phyloP scores from a whole-genome alignment of 1,140 invertebrate species.

The Eulimnadia texana region DNA sequence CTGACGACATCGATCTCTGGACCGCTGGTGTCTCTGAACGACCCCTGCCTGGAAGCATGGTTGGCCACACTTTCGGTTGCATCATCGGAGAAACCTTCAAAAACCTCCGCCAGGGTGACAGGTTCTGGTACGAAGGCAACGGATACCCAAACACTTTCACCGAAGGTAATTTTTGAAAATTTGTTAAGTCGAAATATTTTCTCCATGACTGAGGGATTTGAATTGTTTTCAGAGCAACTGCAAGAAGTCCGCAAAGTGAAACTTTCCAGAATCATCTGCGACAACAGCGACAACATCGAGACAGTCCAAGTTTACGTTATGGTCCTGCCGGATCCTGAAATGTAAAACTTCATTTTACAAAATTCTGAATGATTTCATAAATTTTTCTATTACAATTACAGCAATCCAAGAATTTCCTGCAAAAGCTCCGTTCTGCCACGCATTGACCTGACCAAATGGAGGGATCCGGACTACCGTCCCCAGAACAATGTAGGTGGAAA shows the following conservation, averaged over 20 bases:
- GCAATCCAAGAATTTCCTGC: constrained; percentile 77
- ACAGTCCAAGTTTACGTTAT: constrained; percentile 26
- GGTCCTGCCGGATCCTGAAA: constrained; percentile 23
- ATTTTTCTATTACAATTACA: constrained; percentile 31
- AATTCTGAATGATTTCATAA: neutral
- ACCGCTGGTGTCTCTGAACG: constrained; percentile 34
- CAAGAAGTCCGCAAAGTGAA: constrained; percentile 30
- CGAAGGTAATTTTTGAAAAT: constrained; percentile 20
- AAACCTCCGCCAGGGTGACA: constrained; percentile 37
- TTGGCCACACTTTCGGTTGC: constrained; percentile 41
- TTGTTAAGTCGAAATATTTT: too few species aligned
- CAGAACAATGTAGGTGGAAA: neutral
- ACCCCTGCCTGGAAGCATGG: constrained; percentile 28
- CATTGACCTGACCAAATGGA: constrained; percentile 74
- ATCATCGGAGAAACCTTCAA: constrained; percentile 40
- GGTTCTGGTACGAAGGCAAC: constrained; percentile 42
- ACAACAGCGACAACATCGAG: constrained; percentile 33
- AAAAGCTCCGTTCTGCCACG: constrained; percentile 66
- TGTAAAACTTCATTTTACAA: constrained; percentile 19
- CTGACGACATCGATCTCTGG: constrained; percentile 35
- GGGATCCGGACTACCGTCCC: constrained; percentile 7
- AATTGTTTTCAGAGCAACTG: constrained; percentile 26
- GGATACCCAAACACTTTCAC: constrained; percentile 25
- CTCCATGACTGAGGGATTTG: too few species aligned
- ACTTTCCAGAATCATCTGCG: constrained; percentile 30